These are phyloP conservation scores for Drosophila suzukii DNA, from an alignment of 1,140 invertebrate genomes.

Conservation along the genomic window DNA sequence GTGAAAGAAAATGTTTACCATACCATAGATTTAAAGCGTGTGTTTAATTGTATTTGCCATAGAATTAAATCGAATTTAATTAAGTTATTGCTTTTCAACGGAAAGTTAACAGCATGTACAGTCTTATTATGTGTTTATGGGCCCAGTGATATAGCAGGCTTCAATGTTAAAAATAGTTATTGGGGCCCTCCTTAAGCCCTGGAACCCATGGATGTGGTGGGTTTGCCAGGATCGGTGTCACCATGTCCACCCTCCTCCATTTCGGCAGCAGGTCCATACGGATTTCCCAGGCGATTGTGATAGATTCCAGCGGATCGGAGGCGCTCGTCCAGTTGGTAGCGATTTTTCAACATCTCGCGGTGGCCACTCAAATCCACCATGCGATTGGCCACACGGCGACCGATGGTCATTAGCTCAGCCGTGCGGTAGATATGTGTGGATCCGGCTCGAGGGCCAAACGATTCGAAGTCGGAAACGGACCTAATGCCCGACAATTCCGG, in stretches of 20 bases:
- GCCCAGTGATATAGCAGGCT: background rate
- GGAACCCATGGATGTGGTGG: background rate
- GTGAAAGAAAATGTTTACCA: background rate
- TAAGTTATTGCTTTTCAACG: background rate
- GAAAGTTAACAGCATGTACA: background rate
- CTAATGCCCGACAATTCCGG: background rate
- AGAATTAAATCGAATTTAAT: background rate
- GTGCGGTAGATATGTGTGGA: background rate
- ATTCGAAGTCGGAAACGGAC: background rate
- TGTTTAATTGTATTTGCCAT: background rate
- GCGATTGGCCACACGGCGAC: background rate
- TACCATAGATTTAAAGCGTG: too few species aligned
- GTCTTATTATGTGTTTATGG: background rate
- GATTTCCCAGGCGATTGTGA: background rate
- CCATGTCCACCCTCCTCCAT: background rate
- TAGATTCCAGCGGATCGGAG: slow-evolving; percentile 1
- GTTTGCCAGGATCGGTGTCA: slow-evolving; percentile 2
- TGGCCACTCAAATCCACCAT: background rate
- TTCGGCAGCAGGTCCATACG: background rate
- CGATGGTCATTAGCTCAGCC: background rate
- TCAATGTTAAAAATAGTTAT: background rate
- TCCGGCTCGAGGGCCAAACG: background rate
- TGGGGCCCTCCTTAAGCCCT: background rate
- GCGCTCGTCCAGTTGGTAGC: background rate
- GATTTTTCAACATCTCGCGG: background rate